Evolutionary conservation across 1,140 invertebrate species (phyloP).

Genomic region (Drosophila biarmipes): DNA sequence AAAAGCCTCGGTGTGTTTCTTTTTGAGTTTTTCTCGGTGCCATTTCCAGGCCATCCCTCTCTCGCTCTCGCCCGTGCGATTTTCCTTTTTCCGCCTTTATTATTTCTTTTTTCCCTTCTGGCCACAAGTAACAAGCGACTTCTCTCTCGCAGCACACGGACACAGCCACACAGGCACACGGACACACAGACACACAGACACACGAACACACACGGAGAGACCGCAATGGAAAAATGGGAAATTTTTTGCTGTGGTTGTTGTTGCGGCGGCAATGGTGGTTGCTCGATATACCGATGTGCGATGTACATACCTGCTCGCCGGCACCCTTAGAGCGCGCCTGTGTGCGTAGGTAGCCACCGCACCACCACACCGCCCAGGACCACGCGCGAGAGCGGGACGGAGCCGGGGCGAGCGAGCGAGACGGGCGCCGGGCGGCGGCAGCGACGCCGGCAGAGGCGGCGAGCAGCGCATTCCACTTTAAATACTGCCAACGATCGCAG

Average conservation of each 20-base stretch:
- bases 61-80: slow-evolving; percentile 50
- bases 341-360: slow-evolving; percentile 70
- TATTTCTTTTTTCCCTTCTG: slow-evolving; percentile 42
- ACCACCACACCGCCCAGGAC: slow-evolving; percentile 55
- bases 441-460: slow-evolving; percentile 40
- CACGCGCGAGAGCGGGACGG: slow-evolving; percentile 10
- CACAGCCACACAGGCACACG: background rate
- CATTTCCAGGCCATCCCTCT: slow-evolving; percentile 32
- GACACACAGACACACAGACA: background rate
- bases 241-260: slow-evolving; percentile 84
- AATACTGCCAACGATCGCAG: slow-evolving; percentile 84
- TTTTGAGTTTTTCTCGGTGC: slow-evolving; percentile 51
- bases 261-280: slow-evolving; percentile 84
- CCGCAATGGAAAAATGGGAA: slow-evolving; percentile 85
- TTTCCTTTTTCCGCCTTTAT: slow-evolving; percentile 35
- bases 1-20: slow-evolving; percentile 29
- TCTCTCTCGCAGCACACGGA: slow-evolving; percentile 22
- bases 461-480: slow-evolving; percentile 80
- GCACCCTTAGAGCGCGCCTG: slow-evolving; percentile 32
- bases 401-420: slow-evolving; percentile 4
- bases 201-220: slow-evolving; percentile 16
- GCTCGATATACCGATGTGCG: slow-evolving; percentile 61
- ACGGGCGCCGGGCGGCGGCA: slow-evolving; percentile 26
- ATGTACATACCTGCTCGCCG: slow-evolving; percentile 12
- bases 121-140: slow-evolving; percentile 66